Conservation (phyloP, 2,888 invertebrate species). For the Drosophila trichaetosa region DNA sequence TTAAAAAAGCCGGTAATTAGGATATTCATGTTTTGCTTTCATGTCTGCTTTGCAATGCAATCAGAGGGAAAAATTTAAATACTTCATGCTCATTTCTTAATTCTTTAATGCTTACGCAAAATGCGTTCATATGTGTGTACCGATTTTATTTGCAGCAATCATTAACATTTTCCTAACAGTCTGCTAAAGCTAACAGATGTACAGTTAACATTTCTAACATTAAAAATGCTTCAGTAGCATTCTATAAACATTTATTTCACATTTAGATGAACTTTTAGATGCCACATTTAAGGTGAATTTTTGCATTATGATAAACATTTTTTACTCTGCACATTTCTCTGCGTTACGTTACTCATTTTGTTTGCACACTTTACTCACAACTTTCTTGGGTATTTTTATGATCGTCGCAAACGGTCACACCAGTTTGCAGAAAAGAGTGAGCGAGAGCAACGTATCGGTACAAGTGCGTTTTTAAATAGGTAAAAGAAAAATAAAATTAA, state of each 20-base stretch:
- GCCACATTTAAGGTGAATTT: neutral
- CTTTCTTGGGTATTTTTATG: conserved; percentile 11
- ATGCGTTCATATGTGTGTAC: neutral
- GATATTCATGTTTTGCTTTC: neutral
- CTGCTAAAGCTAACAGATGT: neutral
- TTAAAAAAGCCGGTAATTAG: neutral
- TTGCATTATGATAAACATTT: conserved; percentile 8
- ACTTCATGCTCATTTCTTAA: neutral
- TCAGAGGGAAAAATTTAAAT: neutral
- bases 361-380: neutral
- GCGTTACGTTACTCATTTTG: neutral
- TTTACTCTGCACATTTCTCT: neutral
- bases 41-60: neutral
- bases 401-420: conserved; percentile 22
- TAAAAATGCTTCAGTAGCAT: neutral
- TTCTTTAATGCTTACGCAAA: neutral
- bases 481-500: conserved; percentile 11
- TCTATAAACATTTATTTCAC: neutral
- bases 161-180: neutral
- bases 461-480: conserved; percentile 32
- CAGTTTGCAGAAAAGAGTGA: conserved; percentile 32
- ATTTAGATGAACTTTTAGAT: neutral
- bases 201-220: neutral
- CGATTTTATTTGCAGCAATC: neutral
- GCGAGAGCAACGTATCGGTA: conserved; percentile 36